Evolutionary conservation across 2,797 vertebrate species (phyloP), one percentile per base, ranked within the genome.

Genomic region (Oryzias dopingdopingensis): DNA sequence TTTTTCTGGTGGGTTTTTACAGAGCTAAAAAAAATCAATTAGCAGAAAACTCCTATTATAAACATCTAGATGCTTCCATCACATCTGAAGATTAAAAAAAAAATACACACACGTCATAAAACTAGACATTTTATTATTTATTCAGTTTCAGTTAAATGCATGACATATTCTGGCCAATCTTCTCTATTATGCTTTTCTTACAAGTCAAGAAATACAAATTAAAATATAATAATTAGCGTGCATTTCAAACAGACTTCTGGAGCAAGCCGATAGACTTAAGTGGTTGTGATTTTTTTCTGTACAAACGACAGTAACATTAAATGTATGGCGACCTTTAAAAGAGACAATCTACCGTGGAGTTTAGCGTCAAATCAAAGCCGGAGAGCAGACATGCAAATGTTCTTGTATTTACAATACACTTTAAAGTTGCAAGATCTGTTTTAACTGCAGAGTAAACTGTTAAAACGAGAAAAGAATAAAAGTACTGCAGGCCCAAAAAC

Each of bases 91-190:
- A 45, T 32, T 51, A 46, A 37, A 62, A 61, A 20, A 50, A 57
- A 1, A 18, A 18, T 18, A 18, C 18, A 80, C 52, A 63, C 65
- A 75, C 59, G 65, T 62, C 49, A 37, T 37, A 78, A 79, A 82
- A 77, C 71, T 71, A 76, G 68, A 77, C 49, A 49, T 88, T 90
- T 88, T 81, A 83, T 83, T 82, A 87, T 92, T 91, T 92, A 90
- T 95, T 94, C 91, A 67, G 64, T 79, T 89, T 90, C 91, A 94
- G 90, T 95, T 94, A 94, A 92, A 95, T 88, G 92, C 86, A 92
- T 92, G 90, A 93, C 90, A 91, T 92, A 92, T 86, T 93, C 84
- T 92, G 92, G 93, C 83, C 88, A 80, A 77, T 63, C 85, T 80
- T 87, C 90, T 88, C 88, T 86, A 87, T 89, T 90, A 90, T 90